Evolutionary conservation across 2,797 vertebrate genomes (phyloP).

Genomic region (Otolemur crassicaudatus): DNA sequence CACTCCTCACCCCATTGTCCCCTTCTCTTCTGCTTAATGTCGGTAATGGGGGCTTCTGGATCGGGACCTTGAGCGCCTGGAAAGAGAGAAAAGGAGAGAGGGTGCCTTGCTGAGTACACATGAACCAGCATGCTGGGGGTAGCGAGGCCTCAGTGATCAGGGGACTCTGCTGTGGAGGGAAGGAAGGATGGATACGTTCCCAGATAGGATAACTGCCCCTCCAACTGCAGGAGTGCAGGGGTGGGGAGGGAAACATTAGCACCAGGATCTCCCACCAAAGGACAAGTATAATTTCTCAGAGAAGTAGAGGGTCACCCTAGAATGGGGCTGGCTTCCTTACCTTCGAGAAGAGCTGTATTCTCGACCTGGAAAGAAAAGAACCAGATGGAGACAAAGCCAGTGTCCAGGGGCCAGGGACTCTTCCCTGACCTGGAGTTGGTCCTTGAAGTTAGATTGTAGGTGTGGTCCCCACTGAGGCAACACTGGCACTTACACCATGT

Average conservation of each 20-base stretch:
- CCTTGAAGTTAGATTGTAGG: too few relatives aligned
- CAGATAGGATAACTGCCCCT: neutral
- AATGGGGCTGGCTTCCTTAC: constrained; percentile 82
- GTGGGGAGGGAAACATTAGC: fast-evolving
- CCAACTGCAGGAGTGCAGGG: neutral
- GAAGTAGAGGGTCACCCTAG: neutral
- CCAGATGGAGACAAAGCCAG: neutral
- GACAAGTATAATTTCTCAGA: neutral
- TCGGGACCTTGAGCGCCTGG: constrained; percentile 89
- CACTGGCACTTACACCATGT: fast-evolving
- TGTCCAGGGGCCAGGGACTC: neutral
- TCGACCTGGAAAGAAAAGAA: constrained; percentile 89
- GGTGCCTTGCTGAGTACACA: neutral
- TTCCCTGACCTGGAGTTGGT: neutral
- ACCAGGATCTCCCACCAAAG: neutral
- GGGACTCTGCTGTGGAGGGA: fast-evolving
- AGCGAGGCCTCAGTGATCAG: neutral
- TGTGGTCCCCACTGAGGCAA: neutral
- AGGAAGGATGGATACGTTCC: neutral
- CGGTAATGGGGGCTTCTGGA: constrained; percentile 92
- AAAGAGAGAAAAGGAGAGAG: neutral
- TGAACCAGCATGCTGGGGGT: fast-evolving
- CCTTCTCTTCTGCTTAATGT: constrained; percentile 84
- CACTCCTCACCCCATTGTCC: neutral
- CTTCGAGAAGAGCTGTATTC: constrained; percentile 93